These are phyloP conservation scores for Ageneiosus marmoratus DNA, from an alignment of 2,113 vertebrate species.

Conservation along the genomic window DNA sequence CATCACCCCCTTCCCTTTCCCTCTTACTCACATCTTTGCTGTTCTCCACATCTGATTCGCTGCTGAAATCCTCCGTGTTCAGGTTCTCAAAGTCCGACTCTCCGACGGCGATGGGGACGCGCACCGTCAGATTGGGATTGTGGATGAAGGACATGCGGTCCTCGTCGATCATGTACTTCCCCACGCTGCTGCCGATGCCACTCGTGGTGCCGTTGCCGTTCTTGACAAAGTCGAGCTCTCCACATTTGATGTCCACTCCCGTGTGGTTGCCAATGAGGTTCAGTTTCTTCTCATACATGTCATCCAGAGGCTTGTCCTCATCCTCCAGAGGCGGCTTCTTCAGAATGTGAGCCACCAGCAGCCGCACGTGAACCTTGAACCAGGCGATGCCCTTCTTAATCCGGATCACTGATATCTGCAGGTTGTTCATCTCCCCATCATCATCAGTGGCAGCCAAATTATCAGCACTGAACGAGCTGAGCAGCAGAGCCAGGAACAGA, in stretches of 20 bases:
- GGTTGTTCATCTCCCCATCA: slow-evolving; percentile 97
- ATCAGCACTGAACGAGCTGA: slow-evolving; percentile 98
- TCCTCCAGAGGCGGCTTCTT: slow-evolving; percentile 86
- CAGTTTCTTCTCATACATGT: slow-evolving; percentile 91
- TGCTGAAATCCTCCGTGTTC: slow-evolving; percentile 97
- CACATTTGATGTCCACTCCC: slow-evolving; percentile 88
- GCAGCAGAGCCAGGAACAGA: slow-evolving; percentile 92
- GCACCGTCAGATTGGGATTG: slow-evolving; percentile 95
- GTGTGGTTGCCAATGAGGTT: slow-evolving; percentile 95
- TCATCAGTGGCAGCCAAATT: slow-evolving; percentile 94
- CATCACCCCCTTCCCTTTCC: background rate
- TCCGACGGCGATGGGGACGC: slow-evolving; percentile 93
- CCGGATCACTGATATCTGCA: slow-evolving; percentile 93
- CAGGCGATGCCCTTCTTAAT: slow-evolving; percentile 94
- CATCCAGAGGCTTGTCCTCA: slow-evolving; percentile 92
- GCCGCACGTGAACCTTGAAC: slow-evolving; percentile 77
- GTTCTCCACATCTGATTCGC: slow-evolving; percentile 91
- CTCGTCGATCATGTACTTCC: slow-evolving; percentile 97
- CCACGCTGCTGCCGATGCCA: slow-evolving; percentile 96
- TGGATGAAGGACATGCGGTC: slow-evolving; percentile 99
- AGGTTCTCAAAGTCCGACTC: slow-evolving; percentile 98
- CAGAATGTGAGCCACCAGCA: slow-evolving; percentile 84
- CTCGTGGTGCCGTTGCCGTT: slow-evolving; percentile 97
- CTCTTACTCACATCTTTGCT: slow-evolving; percentile 90
- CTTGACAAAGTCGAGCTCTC: slow-evolving; percentile 90